Base-by-base conservation (phyloP, 2,113 vertebrate genomes). In the Climacteris rufus region DNA sequence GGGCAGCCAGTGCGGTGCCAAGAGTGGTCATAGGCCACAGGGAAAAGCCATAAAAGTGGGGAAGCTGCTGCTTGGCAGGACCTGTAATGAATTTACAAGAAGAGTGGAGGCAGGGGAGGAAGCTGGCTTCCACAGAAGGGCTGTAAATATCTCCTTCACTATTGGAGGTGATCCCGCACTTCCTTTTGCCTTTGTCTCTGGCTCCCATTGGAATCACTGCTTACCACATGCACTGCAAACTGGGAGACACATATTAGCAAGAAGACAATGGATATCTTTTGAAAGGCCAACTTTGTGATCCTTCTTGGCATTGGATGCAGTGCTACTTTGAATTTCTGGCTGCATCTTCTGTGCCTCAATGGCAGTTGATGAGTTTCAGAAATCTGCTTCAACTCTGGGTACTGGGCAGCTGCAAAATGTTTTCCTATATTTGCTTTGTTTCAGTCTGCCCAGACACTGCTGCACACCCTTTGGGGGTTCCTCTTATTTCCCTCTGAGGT, bases 161-260 rank as follows among this genome's bases (percentile, higher is more conserved):
- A 6, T 0, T 61, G 40, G n/a, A 57, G 1, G 13, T 5, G 8
- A 52, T 65, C 23, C 7, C 3, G 0, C 13, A 35, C 21, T 21
- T 71, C 19, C 33, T 75, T 54, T 85, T 79, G 25, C 31, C 25
- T 23, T 10, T 5, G 0, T 20, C 10, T 53, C 65, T 40, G 39
- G 11, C 25, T 82, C 15, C 31, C 9, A 14, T 1, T 50, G 25
- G 25, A 66, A 45, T 59, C 21, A 30, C 40, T 69, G 37, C 20
- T 70, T 63, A 59, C 10, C 35, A 70, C 9, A 13, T 4, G 13
- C 25, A 23, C 40, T 65, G 37, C 9, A 30, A 84, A 78, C 42
- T n/a, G 28, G 50, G 16, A 70, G 7, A 35, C 5, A 11, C 27
- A 10, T 61, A 37, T 33, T 50, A 57, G 20, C 23, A 49, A 77